Evolutionary conservation across 1,140 invertebrate genomes (phyloP).

Genomic region (Drosophila gunungcola): DNA sequence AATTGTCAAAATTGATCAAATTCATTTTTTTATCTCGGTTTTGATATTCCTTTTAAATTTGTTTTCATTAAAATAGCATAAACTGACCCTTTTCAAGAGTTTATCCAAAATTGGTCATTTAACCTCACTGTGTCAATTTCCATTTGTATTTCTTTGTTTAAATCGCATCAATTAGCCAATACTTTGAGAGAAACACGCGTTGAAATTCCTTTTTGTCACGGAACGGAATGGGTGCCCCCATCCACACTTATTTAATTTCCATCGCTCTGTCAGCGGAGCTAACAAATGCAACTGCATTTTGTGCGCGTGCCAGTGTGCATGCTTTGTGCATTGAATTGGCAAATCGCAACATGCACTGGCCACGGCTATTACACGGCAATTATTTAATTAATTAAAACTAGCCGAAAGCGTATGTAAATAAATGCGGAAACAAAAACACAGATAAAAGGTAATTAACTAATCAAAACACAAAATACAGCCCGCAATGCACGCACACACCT

Average conservation of each 20-base stretch:
- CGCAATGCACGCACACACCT: conserved; percentile 10
- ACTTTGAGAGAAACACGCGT: background rate
- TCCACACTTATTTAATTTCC: conserved; percentile 2
- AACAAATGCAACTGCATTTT: conserved; percentile 1
- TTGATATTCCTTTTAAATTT: no score
- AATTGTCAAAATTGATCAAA: no score
- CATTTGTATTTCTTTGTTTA: background rate
- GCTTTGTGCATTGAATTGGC: conserved; percentile 21
- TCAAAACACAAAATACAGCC: conserved; percentile 65
- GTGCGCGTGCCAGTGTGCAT: background rate
- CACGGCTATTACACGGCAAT: conserved; percentile 59
- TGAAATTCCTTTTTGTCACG: conserved; percentile 18
- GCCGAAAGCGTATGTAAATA: conserved; percentile 62
- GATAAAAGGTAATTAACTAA: conserved; percentile 79
- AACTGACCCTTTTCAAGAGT: no score
- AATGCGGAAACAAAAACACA: conserved; percentile 66
- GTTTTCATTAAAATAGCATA: no score
- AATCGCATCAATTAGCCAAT: conserved; percentile 18
- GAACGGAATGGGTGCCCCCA: background rate
- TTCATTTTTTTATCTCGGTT: no score
- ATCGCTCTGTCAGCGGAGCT: background rate
- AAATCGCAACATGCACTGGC: conserved; percentile 9
- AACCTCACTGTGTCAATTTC: no score
- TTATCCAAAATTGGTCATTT: no score
- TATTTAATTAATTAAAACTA: conserved; percentile 79